phyloP scores from a whole-genome alignment of 2,113 vertebrate species.

The Dasyprocta punctata region DNA sequence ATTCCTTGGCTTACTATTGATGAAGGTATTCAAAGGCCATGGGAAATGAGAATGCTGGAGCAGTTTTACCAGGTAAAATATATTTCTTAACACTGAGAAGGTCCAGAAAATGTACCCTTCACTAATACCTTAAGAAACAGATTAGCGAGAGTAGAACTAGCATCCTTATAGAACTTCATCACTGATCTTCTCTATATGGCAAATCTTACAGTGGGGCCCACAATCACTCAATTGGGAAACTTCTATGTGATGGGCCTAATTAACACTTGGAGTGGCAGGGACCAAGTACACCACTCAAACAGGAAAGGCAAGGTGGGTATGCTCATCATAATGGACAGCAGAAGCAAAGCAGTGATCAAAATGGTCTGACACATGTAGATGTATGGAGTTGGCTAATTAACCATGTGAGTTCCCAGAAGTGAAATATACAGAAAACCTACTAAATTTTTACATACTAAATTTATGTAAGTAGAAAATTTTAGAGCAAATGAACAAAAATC shows the following conservation, averaged over 20 bases:
- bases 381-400: neutral
- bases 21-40: neutral
- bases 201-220: neutral
- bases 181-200: neutral
- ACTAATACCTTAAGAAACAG: neutral
- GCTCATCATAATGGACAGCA: neutral
- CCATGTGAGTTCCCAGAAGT: neutral
- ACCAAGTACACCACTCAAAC: neutral
- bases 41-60: neutral
- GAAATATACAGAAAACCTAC: neutral
- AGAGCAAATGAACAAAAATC: neutral
- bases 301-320: neutral
- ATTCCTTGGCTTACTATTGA: neutral
- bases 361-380: neutral
- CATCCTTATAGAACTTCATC: neutral
- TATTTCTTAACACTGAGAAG: neutral
- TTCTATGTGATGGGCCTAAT: neutral
- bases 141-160: neutral
- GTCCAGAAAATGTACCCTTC: neutral
- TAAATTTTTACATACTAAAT: neutral
- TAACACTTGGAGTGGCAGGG: neutral
- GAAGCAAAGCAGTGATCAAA: neutral
- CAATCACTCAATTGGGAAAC: neutral
- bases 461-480: neutral
- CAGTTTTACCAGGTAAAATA: neutral